Conservation (phyloP, 2,113 vertebrate genomes). For the Nicator chloris region DNA sequence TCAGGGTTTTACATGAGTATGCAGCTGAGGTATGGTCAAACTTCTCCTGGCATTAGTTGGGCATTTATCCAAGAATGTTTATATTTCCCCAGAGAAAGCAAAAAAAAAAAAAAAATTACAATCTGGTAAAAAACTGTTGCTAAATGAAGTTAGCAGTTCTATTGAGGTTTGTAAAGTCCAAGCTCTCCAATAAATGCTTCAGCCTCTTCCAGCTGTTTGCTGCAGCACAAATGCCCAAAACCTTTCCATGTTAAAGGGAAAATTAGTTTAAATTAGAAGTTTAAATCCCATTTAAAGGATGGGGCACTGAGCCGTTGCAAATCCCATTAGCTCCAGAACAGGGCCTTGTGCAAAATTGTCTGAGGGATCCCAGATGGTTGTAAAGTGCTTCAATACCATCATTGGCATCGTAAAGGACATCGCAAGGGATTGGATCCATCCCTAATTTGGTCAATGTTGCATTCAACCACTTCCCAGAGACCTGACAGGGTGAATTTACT, state of each 20-base stretch:
- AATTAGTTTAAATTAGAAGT: neutral
- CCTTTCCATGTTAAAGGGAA: neutral
- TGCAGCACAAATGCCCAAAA: neutral
- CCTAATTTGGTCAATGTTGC: neutral
- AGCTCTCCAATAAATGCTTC: neutral
- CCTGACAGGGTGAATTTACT: neutral
- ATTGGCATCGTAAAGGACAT: neutral
- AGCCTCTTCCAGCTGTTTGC: neutral
- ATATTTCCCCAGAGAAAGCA: neutral
- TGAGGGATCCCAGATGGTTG: neutral
- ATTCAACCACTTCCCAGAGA: neutral
- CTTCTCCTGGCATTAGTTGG: neutral
- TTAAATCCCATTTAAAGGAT: too few relatives aligned
- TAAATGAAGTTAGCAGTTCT: neutral
- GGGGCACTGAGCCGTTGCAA: neutral
- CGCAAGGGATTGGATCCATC: neutral
- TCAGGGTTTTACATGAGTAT: neutral
- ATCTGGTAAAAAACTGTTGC: neutral
- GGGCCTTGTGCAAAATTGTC: neutral
- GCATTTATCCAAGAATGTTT: neutral
- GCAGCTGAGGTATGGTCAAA: neutral
- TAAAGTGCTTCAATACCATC: slow-evolving; percentile 45
- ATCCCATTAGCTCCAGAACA: neutral
- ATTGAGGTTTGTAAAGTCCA: neutral
- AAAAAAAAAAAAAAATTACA: neutral